phyloP scores from a whole-genome alignment of 2,797 vertebrate species.

The Huso huso region DNA sequence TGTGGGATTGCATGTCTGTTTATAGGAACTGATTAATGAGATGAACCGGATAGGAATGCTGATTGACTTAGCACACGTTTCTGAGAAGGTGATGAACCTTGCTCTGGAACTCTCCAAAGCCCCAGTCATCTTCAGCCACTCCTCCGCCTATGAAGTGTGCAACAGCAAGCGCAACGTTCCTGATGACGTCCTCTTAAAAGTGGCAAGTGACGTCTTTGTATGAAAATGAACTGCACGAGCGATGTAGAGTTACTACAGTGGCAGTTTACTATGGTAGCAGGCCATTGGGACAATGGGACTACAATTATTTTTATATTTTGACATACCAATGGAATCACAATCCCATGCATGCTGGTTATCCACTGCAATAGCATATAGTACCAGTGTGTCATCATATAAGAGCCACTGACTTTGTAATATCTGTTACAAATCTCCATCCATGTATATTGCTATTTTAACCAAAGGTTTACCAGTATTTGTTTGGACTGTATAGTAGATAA shows the following conservation, averaged over 20 bases:
- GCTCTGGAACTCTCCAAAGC: slow-evolving; percentile 64
- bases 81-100: slow-evolving; percentile 66
- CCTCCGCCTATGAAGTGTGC: slow-evolving; percentile 72
- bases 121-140: slow-evolving; percentile 91
- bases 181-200: slow-evolving; percentile 61
- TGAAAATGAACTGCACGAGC: not conserved
- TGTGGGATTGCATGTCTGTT: not conserved
- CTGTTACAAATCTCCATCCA: too few relatives aligned
- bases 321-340: slow-evolving; percentile 93
- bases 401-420: too few relatives aligned
- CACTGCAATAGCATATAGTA: too few relatives aligned
- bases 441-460: too few relatives aligned
- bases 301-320: slow-evolving; percentile 32
- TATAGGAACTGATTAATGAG: slow-evolving; percentile 67
- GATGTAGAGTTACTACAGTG: too few relatives aligned
- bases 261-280: too few relatives aligned
- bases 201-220: slow-evolving; percentile 58
- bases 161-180: slow-evolving; percentile 72
- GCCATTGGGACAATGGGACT: too few relatives aligned
- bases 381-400: too few relatives aligned
- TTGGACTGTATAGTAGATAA: slow-evolving; percentile 34
- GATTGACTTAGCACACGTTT: slow-evolving; percentile 80
- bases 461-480: too few relatives aligned
- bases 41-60: slow-evolving; percentile 93
- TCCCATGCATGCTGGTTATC: slow-evolving; percentile 36